Percentiles rank a stretch among this genome's conserved stretches.
phyloP scores from a whole-genome alignment of 2,797 vertebrate genomes.

The Psittacula echo region DNA sequence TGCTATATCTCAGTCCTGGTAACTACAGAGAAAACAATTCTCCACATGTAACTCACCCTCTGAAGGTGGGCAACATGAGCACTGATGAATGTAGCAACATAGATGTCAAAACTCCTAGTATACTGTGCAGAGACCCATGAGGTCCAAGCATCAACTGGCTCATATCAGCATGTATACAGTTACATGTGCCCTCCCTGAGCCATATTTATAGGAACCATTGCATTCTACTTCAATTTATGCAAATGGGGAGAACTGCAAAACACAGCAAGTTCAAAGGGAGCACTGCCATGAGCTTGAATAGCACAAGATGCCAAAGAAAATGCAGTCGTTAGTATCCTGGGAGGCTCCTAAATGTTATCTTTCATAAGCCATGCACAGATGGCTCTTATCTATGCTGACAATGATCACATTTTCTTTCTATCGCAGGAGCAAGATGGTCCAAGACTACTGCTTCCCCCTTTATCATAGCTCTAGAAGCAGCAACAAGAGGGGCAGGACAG shows the following conservation, averaged over 20 bases:
- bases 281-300: neutral
- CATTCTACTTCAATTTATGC: neutral
- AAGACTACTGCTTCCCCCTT: neutral
- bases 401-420: neutral
- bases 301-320: neutral
- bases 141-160: neutral
- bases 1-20: neutral
- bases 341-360: conserved; percentile 1
- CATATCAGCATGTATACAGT: neutral
- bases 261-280: neutral
- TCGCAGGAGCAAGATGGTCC: neutral
- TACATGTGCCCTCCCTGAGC: neutral
- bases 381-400: neutral
- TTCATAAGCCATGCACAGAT: neutral
- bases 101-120: neutral
- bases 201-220: neutral
- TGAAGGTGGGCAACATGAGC: neutral
- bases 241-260: neutral
- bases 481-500: neutral
- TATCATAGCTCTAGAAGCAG: neutral
- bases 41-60: neutral
- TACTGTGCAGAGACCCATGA: neutral
- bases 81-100: neutral
- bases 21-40: neutral
- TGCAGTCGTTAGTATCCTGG: neutral